Percentiles rank a stretch among this genome's conserved stretches.
Conservation (phyloP, 2,113 vertebrate species). For the Budorcas taxicolor region DNA sequence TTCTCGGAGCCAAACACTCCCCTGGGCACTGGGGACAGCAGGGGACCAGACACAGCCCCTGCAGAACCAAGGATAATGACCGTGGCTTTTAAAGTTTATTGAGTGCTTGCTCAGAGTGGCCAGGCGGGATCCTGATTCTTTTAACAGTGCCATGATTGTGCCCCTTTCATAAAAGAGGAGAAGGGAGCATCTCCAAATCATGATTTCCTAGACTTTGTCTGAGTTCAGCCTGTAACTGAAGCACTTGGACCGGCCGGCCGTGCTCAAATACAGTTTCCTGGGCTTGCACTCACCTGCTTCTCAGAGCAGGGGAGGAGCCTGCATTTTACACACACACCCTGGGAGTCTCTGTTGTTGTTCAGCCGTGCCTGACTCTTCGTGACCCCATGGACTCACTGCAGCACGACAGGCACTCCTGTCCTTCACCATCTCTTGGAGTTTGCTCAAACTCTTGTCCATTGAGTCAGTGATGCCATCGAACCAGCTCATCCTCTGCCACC, state of each 20-base stretch:
- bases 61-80: neutral
- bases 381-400: neutral
- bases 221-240: neutral
- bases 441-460: neutral
- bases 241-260: neutral
- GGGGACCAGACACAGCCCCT: neutral
- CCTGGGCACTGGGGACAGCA: neutral
- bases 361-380: neutral
- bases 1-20: neutral
- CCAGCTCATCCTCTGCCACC: neutral
- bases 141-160: too few relatives aligned
- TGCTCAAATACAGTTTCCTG: neutral
- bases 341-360: neutral
- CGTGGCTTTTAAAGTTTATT: neutral
- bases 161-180: neutral
- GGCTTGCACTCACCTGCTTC: neutral
- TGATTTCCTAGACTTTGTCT: neutral
- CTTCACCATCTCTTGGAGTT: neutral
- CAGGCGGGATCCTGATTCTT: neutral
- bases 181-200: neutral
- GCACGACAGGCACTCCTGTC: neutral
- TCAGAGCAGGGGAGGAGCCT: fast-evolving
- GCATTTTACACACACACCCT: too few relatives aligned
- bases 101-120: neutral
- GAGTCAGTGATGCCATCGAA: neutral